phyloP scores from a whole-genome alignment of 2,888 invertebrate species.

The Amphipoea lucens region DNA sequence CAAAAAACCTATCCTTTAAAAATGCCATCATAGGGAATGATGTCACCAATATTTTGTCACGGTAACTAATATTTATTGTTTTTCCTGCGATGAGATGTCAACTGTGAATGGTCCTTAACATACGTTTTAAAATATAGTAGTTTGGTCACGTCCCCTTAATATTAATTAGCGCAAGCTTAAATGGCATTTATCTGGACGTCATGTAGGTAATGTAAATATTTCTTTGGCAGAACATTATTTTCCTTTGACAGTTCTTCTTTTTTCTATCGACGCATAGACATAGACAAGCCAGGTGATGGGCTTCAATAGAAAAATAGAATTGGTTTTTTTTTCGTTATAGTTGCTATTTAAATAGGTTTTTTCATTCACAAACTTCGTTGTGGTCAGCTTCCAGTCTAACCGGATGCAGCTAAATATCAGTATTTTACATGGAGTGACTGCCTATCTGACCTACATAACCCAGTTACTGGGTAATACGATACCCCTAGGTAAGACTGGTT shows the following conservation, averaged over 20 bases:
- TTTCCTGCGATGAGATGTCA: no score
- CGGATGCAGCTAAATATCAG: no score
- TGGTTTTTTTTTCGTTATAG: background rate
- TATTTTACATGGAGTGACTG: no score
- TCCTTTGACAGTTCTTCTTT: conserved; percentile 9
- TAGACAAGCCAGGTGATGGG: conserved; percentile 15
- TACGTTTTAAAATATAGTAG: conserved; percentile 4
- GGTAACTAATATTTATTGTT: no score
- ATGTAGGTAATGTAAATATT: conserved; percentile 26
- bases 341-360: conserved; percentile 1
- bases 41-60: no score
- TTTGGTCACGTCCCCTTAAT: conserved; percentile 27
- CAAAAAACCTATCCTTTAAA: background rate
- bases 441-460: background rate
- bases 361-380: background rate
- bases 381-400: no score
- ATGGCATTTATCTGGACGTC: conserved; percentile 29
- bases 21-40: background rate
- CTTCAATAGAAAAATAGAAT: background rate
- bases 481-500: background rate
- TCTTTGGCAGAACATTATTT: conserved; percentile 14
- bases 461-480: background rate
- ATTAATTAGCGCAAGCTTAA: conserved; percentile 44
- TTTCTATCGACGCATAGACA: conserved; percentile 5
- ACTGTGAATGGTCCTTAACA: conserved; percentile 15